These are phyloP conservation scores for Poecilobothrus nobilitatus DNA, from an alignment of 2,888 invertebrate species.

Conservation along the genomic window DNA sequence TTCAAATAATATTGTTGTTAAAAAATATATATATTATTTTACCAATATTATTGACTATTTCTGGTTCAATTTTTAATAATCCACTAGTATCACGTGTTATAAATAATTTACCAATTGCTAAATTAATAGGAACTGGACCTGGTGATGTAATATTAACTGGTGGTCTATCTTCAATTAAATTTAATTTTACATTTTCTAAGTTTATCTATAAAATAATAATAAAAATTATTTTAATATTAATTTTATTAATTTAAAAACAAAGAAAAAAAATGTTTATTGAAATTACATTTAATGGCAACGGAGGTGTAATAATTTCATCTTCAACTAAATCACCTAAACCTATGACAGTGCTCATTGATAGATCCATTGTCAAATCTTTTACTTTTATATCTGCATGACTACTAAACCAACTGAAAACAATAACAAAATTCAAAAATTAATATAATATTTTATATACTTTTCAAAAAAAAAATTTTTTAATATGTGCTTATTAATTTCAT, in stretches of 20 bases:
- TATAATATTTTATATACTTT: not conserved
- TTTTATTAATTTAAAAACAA: not conserved
- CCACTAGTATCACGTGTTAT: slow-evolving; percentile 66
- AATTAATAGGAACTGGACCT: slow-evolving; percentile 68
- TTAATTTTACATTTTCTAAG: slow-evolving; percentile 65
- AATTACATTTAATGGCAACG: slow-evolving; percentile 71
- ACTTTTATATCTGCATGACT: slow-evolving; percentile 55
- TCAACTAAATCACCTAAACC: slow-evolving; percentile 77
- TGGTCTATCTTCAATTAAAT: slow-evolving; percentile 75
- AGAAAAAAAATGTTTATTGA: not conserved
- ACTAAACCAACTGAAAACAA: slow-evolving; percentile 35
- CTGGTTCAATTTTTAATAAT: slow-evolving; percentile 63
- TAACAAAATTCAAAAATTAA: slow-evolving; percentile 9
- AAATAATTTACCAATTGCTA: slow-evolving; percentile 61
- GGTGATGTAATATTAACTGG: slow-evolving; percentile 73
- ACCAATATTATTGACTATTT: slow-evolving; percentile 19
- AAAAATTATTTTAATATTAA: not conserved
- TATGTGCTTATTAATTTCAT: no score
- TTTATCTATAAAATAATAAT: slow-evolving; percentile 47
- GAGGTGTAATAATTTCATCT: slow-evolving; percentile 73
- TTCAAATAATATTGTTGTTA: slow-evolving; percentile 13
- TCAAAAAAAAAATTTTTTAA: no score
- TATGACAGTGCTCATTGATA: slow-evolving; percentile 74
- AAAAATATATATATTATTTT: slow-evolving; percentile 11
- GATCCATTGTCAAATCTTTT: slow-evolving; percentile 55